Evolutionary conservation across 2,797 vertebrate genomes (phyloP).

Genomic region (Pygocentrus nattereri): DNA sequence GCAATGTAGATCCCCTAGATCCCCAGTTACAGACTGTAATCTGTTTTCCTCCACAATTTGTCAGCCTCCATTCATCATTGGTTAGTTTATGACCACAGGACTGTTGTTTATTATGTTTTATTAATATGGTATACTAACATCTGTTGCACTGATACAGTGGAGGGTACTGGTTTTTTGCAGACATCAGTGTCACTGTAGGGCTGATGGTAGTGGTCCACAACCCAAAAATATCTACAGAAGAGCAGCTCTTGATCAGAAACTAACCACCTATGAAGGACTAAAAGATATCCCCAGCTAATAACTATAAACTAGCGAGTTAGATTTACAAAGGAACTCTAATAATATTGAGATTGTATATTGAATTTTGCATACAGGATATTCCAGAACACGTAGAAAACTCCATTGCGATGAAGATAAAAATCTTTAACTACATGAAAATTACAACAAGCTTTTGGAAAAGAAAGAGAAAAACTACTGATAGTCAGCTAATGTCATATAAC

Average conservation of each 20-base stretch:
- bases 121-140: background rate
- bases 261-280: background rate
- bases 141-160: too few species aligned
- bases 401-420: background rate
- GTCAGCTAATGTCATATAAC: background rate
- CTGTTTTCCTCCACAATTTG: background rate
- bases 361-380: too few species aligned
- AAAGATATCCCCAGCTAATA: background rate
- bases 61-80: background rate
- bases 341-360: too few species aligned
- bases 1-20: background rate
- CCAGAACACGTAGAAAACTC: too few species aligned
- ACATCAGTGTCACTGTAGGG: background rate
- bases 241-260: too few species aligned
- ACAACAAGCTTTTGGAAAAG: background rate
- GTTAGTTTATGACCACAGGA: background rate
- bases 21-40: too few species aligned
- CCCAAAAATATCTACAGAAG: too few species aligned
- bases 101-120: background rate
- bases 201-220: background rate
- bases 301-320: too few species aligned
- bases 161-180: too few species aligned
- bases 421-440: conserved; percentile 1
- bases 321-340: too few species aligned
- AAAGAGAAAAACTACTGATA: background rate